phyloP scores from a whole-genome alignment of 2,113 vertebrate species.

The Prionailurus viverrinus region DNA sequence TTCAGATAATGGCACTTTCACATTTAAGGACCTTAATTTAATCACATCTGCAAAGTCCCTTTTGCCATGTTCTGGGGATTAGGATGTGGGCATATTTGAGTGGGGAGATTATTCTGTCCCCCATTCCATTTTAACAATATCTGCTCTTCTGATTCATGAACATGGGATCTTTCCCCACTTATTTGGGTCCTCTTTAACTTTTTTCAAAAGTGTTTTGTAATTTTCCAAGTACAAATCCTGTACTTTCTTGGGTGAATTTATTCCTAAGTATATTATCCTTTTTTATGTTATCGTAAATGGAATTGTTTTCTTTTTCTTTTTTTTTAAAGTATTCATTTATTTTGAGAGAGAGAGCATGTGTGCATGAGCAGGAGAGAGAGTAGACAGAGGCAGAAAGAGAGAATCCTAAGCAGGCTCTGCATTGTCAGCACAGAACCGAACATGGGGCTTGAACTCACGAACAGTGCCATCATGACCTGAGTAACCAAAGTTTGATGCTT shows the following conservation, averaged over 20 bases:
- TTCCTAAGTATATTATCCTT: not conserved
- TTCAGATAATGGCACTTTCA: not conserved
- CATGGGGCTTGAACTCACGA: not conserved
- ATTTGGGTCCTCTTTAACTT: not conserved
- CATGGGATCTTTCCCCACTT: not conserved
- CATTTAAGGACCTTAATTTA: not conserved
- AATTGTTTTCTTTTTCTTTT: not conserved
- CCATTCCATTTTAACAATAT: not conserved
- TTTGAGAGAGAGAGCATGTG: not conserved
- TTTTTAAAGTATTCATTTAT: not conserved
- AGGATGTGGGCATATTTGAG: not conserved
- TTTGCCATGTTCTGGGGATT: not conserved
- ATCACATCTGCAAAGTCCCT: not conserved
- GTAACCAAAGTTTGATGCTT: no score
- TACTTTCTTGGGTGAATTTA: not conserved
- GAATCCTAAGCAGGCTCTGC: not conserved
- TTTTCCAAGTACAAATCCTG: not conserved
- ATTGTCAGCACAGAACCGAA: not conserved
- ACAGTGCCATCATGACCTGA: not conserved
- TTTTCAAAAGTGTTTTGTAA: not conserved
- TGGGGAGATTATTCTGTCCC: not conserved
- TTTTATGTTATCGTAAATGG: not conserved
- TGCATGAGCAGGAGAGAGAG: not conserved
- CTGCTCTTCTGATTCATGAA: not conserved
- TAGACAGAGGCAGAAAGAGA: not conserved